Conservation (phyloP, 1,140 invertebrate species). For the Danaus plexippus region DNA sequence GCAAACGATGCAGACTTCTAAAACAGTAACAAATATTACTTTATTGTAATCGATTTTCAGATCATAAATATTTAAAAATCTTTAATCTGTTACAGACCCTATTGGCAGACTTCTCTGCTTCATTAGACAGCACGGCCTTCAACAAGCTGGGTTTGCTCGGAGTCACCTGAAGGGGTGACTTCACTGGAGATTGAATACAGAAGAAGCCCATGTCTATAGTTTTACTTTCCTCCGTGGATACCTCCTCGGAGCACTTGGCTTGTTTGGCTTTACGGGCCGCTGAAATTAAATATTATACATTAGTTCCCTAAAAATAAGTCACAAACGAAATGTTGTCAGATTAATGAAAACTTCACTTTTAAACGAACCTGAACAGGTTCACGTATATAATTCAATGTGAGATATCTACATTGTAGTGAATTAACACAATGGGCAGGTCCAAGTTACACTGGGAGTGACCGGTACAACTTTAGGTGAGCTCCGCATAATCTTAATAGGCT, state of each 20-base stretch:
- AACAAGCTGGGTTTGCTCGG: conserved; percentile 27
- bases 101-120: conserved; percentile 43
- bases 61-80: too few species aligned
- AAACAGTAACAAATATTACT: conserved; percentile 9
- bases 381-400: too few species aligned
- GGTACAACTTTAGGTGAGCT: too few species aligned
- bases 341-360: too few species aligned
- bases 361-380: too few species aligned
- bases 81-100: conserved; percentile 25
- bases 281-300: conserved; percentile 18
- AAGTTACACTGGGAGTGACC: too few species aligned
- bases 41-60: background rate
- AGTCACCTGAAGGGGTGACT: conserved; percentile 15
- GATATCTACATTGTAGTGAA: too few species aligned
- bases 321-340: too few species aligned
- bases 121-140: conserved; percentile 45
- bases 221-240: conserved; percentile 21
- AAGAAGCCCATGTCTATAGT: conserved; percentile 57
- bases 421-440: too few species aligned
- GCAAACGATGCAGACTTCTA: conserved; percentile 42
- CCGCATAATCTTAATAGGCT: too few species aligned
- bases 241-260: conserved; percentile 20
- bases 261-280: conserved; percentile 48
- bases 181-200: conserved; percentile 36
- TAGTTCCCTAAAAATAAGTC: background rate